Evolutionary conservation across 2,797 vertebrate species (phyloP), one percentile per base, ranked within the genome.

Genomic region (Benthosema pterotum): DNA sequence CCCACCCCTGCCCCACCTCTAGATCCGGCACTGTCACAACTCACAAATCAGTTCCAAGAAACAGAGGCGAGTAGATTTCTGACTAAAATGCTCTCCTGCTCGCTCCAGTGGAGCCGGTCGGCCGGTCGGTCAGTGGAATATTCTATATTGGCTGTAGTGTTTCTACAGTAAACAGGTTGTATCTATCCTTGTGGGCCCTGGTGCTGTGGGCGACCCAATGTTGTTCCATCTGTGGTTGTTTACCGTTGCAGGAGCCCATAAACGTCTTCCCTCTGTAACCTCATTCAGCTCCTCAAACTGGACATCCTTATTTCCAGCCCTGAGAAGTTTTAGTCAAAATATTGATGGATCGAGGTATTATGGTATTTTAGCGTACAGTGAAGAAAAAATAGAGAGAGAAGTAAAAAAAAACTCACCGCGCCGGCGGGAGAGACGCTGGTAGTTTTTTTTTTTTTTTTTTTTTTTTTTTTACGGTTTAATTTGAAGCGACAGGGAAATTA

Each of bases 151-250:
- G 84, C 85, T n/a, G n/a, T n/a, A n/a, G 70, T 69, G 74, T 84
- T 80, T 71, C 74, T 63, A 79, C 71, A 81, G 90, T 77, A 90
- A 92, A 93, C 90, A 92, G 87, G 85, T 92, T 83, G 84, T 89
- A 91, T 91, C 92, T 91, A 88, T 92, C 88, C 83, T 83, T 92
- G 86, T 93, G 90, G 80, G 71, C 83, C 87, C n/a, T n/a, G n/a
- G n/a, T 87, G 87, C n/a, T 38, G 89, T 3, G 22, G 22, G 91
- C 84, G 69, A 64, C n/a, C n/a, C n/a, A 78, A 90, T 91, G 88
- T 90, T 92, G 90, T 92, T 93, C 90, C 91, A 84, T 87, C 84
- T 89, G 92, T 91, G 93, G 92, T 91, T 93, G 90, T 93, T 93
- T 92, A 86, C 92, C 48, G 79, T n/a, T 89, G 80, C 74, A 69